phyloP scores from a whole-genome alignment of 2,113 vertebrate genomes.

The Pterocles orientalis region DNA sequence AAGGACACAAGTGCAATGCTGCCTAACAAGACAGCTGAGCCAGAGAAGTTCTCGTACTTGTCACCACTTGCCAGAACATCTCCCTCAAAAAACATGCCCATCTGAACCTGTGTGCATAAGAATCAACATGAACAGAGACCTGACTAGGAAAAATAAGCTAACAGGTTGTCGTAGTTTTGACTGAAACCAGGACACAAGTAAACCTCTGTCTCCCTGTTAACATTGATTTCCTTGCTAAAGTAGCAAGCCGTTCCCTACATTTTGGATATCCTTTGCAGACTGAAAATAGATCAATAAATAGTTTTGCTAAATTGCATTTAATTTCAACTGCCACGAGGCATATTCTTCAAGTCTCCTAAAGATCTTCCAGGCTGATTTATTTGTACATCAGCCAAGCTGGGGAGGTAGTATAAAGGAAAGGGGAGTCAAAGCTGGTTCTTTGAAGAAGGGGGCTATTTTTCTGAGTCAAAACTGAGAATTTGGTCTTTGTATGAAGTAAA shows the following conservation, averaged over 20 bases:
- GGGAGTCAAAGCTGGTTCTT: background rate
- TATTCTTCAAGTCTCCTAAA: background rate
- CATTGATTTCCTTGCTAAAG: background rate
- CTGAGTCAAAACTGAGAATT: background rate
- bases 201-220: background rate
- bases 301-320: background rate
- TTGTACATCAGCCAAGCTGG: background rate
- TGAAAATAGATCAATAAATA: constrained; percentile 21
- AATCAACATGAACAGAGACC: background rate
- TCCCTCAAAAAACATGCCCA: background rate
- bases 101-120: background rate
- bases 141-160: background rate
- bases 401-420: background rate
- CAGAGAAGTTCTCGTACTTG: background rate
- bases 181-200: background rate
- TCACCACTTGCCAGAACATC: background rate
- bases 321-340: background rate
- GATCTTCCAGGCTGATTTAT: background rate
- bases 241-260: background rate
- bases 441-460: background rate
- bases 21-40: background rate
- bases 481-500: background rate
- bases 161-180: too few relatives aligned
- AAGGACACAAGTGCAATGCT: background rate
- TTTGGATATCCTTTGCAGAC: background rate